Conservation (phyloP, 2,888 invertebrate genomes). For the Phania funesta region DNA sequence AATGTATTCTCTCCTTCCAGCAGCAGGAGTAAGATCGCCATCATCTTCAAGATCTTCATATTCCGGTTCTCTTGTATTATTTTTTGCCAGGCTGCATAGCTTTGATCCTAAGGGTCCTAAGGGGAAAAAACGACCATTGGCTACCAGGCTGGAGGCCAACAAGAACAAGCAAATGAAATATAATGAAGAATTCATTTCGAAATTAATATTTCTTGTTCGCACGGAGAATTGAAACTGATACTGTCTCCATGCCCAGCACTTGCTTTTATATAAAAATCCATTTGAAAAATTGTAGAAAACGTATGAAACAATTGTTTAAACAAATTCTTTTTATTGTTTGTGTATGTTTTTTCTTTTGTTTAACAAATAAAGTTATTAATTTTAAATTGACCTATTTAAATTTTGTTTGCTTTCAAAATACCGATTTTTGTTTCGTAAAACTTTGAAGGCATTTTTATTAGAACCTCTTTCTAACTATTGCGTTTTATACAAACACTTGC, state of each 20-base stretch:
- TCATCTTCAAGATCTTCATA: no score
- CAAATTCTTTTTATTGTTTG: not conserved
- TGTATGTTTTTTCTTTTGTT: not conserved
- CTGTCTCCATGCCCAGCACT: not conserved
- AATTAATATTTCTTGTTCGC: not conserved
- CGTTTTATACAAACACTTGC: not conserved
- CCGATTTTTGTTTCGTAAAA: no score
- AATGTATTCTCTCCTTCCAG: no score
- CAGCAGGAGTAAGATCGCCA: no score
- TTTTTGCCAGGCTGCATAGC: not conserved
- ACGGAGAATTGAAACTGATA: not conserved
- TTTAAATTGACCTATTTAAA: not conserved
- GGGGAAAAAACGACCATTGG: not conserved
- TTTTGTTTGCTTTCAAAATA: not conserved
- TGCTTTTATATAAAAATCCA: not conserved
- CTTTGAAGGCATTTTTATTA: no score
- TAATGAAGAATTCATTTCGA: slow-evolving; percentile 4
- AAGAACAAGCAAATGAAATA: no score
- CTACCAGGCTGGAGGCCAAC: not conserved
- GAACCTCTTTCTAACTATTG: no score
- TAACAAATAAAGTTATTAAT: not conserved
- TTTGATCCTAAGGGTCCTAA: not conserved
- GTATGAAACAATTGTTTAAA: not conserved
- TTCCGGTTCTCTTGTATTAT: no score
- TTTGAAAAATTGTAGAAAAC: no score